Evolutionary conservation across 2,797 vertebrate genomes (phyloP).

Genomic region (Eulemur coronatus): DNA sequence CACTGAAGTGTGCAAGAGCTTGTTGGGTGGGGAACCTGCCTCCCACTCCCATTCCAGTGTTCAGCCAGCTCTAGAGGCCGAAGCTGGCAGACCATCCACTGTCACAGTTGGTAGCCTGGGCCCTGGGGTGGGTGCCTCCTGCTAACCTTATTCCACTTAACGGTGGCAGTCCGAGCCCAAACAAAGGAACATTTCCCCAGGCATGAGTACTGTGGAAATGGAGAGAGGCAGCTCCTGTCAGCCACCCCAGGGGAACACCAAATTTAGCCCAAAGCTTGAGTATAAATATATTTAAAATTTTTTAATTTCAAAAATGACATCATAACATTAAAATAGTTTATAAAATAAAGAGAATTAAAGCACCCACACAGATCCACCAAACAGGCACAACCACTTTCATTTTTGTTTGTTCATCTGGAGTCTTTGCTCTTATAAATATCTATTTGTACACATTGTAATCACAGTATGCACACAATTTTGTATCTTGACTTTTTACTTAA

Average conservation of each 20-base stretch:
- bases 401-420: neutral
- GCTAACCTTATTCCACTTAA: slow-evolving; percentile 84
- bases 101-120: slow-evolving; percentile 29
- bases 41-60: neutral
- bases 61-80: neutral
- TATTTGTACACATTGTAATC: neutral
- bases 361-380: neutral
- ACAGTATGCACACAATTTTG: neutral
- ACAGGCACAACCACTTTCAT: neutral
- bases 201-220: slow-evolving; percentile 40
- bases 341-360: neutral
- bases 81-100: slow-evolving; percentile 58
- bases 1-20: neutral
- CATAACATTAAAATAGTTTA: slow-evolving; percentile 26
- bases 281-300: slow-evolving; percentile 45
- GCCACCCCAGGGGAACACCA: slow-evolving; percentile 47
- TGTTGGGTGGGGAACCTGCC: rapidly evolving
- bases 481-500: neutral
- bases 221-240: slow-evolving; percentile 43
- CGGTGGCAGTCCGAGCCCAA: slow-evolving; percentile 74
- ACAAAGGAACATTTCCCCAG: slow-evolving; percentile 63
- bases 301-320: slow-evolving; percentile 53
- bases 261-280: slow-evolving; percentile 67
- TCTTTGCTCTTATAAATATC: neutral
- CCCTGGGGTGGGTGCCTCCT: slow-evolving; percentile 68